These are phyloP conservation scores for Autographa gamma DNA, from an alignment of 2,888 invertebrate genomes.

Conservation along the genomic window DNA sequence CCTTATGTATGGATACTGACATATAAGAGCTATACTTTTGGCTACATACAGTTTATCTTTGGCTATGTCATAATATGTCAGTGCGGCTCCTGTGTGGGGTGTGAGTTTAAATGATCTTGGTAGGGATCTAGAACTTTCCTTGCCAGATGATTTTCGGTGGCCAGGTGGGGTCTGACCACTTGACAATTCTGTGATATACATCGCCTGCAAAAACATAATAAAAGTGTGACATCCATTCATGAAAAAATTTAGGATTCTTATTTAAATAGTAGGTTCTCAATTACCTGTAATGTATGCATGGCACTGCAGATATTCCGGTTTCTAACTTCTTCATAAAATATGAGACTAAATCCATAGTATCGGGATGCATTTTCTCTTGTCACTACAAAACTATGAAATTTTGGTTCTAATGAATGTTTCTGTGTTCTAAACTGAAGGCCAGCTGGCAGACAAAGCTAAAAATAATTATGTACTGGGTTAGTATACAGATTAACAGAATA, in stretches of 20 bases:
- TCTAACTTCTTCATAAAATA: conserved; percentile 98
- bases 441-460: conserved; percentile 97
- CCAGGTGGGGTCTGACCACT: conserved; percentile 93
- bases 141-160: conserved; percentile 87
- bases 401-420: conserved; percentile 95
- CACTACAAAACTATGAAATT: conserved; percentile 98
- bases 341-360: conserved; percentile 97
- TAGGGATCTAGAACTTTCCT: conserved; percentile 94
- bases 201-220: conserved; percentile 89
- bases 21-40: conserved; percentile 97
- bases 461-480: conserved; percentile 67
- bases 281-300: conserved; percentile 97
- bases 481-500: neutral
- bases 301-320: conserved; percentile 97
- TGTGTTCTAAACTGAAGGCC: conserved; percentile 98
- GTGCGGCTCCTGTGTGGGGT: conserved; percentile 93
- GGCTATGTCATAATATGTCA: conserved; percentile 96
- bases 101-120: conserved; percentile 96
- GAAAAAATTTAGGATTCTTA: neutral
- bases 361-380: conserved; percentile 98
- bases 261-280: neutral
- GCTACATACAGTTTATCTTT: conserved; percentile 98
- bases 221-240: neutral
- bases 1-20: conserved; percentile 96
- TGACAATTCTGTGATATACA: conserved; percentile 96